Conservation (phyloP, 2,113 vertebrate genomes). For the Sterna hirundo region DNA sequence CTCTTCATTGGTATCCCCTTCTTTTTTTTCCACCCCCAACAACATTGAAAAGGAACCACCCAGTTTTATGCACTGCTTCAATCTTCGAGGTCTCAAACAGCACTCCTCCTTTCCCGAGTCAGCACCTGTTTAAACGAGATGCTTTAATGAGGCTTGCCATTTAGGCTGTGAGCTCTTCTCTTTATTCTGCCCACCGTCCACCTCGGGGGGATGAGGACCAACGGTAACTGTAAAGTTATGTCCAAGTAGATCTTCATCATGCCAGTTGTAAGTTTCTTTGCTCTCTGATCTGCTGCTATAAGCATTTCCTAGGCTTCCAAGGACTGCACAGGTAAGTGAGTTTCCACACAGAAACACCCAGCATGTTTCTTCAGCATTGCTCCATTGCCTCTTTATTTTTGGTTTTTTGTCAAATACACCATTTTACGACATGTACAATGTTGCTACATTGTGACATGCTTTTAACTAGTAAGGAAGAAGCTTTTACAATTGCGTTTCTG, state of each 20-base stretch:
- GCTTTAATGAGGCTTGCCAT: not conserved
- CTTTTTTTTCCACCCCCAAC: not conserved
- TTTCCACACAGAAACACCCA: not conserved
- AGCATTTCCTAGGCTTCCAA: not conserved
- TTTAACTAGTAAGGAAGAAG: constrained; percentile 33
- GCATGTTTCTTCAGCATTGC: not conserved
- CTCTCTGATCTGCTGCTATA: not conserved
- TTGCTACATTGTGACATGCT: constrained; percentile 28
- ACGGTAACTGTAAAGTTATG: not conserved
- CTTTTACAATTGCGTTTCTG: constrained; percentile 2
- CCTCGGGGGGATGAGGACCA: not conserved
- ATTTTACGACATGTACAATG: not conserved
- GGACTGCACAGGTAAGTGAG: not conserved
- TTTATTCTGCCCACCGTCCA: not conserved
- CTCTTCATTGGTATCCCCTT: not conserved
- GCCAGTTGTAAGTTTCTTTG: not conserved
- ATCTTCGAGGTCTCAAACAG: not conserved
- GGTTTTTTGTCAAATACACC: constrained; percentile 13
- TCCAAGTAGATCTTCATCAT: not conserved
- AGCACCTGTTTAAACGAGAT: not conserved
- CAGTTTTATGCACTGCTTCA: not conserved
- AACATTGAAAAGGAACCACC: not conserved
- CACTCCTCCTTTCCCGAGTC: not conserved
- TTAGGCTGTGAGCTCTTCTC: not conserved
- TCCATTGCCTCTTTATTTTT: not conserved